Evolutionary conservation across 2,113 vertebrate species (phyloP).

Genomic region (Phyllopteryx taeniolatus): DNA sequence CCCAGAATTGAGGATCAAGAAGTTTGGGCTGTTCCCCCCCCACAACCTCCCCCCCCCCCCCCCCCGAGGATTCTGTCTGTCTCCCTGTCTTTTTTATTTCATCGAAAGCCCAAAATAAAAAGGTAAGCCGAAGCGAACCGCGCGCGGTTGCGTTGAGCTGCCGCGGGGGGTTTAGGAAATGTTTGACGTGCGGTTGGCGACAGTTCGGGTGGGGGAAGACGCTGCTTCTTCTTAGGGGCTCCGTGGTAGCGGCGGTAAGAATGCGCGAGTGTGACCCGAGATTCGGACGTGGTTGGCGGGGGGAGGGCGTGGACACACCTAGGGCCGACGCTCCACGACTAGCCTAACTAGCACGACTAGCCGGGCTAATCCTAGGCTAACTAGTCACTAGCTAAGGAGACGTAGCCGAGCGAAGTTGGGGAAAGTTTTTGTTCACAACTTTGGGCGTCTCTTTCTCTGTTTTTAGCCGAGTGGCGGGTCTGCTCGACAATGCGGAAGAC

Average conservation of each 20-base stretch:
- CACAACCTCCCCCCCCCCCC: conserved; percentile 46
- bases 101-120: conserved; percentile 59
- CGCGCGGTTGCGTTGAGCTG: not conserved
- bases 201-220: conserved; percentile 1
- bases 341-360: conserved; percentile 23
- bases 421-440: not conserved
- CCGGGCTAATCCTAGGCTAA: conserved; percentile 40
- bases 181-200: not conserved
- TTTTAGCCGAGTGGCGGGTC: conserved; percentile 33
- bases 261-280: conserved; percentile 39
- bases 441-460: conserved; percentile 32
- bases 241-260: not conserved
- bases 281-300: conserved; percentile 47
- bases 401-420: not conserved
- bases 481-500: conserved; percentile 65
- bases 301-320: conserved; percentile 72
- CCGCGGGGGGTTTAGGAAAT: not conserved
- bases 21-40: conserved; percentile 74
- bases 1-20: conserved; percentile 73
- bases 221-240: not conserved
- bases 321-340: not conserved
- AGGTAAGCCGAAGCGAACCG: conserved; percentile 65
- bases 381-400: conserved; percentile 21
- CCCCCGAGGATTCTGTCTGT: conserved; percentile 61
- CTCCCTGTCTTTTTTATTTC: conserved; percentile 41